A percentile compares a stretch with the other conserved stretches of the same genome.
Conservation (phyloP, 92 coral and sea anemone genomes). For the Desmophyllum pertusum region DNA sequence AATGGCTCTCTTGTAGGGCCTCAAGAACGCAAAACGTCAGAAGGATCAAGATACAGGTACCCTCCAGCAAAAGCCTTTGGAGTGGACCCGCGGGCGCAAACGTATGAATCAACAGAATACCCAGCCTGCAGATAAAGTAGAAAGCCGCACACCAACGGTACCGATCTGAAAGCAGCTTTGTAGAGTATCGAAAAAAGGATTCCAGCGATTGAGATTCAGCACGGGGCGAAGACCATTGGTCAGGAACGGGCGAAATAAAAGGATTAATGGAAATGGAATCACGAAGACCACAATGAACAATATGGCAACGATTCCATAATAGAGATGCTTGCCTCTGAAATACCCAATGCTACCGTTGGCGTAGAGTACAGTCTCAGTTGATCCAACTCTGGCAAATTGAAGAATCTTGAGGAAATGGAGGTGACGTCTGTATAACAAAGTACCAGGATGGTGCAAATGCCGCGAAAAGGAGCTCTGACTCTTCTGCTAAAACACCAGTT, state of each 20-base stretch:
- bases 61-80: conserved; percentile 64
- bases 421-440: conserved; percentile 89
- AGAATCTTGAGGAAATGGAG: conserved; percentile 78
- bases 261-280: conserved; percentile 82
- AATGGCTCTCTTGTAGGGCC: conserved; percentile 73
- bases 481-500: conserved; percentile 79
- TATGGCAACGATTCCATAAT: conserved; percentile 73
- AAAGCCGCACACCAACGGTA: conserved; percentile 98
- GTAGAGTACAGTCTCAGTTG: conserved; percentile 56
- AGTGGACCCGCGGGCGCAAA: conserved; percentile 52
- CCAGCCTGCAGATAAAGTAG: conserved; percentile 84
- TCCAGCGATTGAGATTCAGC: conserved; percentile 75
- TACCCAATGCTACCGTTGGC: conserved; percentile 70
- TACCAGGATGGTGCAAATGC: conserved; percentile 89
- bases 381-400: conserved; percentile 53
- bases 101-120: conserved; percentile 51
- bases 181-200: conserved; percentile 81
- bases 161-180: conserved; percentile 88
- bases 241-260: conserved; percentile 79
- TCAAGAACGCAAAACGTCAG: conserved; percentile 67
- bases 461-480: conserved; percentile 84
- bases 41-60: conserved; percentile 72
- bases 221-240: conserved; percentile 76
- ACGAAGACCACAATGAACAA: conserved; percentile 70
- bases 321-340: conserved; percentile 74